Conservation (phyloP, 2,113 vertebrate genomes). For the Hystrix brachyura region DNA sequence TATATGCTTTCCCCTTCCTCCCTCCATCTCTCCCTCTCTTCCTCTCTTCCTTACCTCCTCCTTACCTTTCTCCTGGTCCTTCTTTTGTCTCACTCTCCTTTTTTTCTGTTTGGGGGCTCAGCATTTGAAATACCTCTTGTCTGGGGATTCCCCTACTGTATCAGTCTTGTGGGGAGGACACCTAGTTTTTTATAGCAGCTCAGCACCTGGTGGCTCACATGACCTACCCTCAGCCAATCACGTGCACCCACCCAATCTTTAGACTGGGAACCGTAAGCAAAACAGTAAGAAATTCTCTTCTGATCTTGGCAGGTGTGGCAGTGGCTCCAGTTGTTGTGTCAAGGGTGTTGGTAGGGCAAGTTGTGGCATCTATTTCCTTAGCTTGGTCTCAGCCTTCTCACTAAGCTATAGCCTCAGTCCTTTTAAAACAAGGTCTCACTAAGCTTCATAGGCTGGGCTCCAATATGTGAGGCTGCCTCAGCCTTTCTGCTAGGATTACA, state of each 20-base stretch:
- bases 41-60: not conserved
- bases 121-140: not conserved
- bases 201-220: not conserved
- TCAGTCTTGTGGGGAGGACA: not conserved
- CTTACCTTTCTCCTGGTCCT: too few relatives aligned
- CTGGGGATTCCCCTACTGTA: not conserved
- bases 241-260: not conserved
- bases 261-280: not conserved
- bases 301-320: not conserved
- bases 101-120: not conserved
- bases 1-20: not conserved
- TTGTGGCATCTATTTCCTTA: not conserved
- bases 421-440: not conserved
- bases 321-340: not conserved
- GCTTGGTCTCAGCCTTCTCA: not conserved
- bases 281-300: not conserved
- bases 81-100: not conserved
- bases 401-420: not conserved
- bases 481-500: not conserved
- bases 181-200: not conserved
- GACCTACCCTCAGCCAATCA: not conserved
- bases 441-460: not conserved
- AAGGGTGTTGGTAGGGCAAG: not conserved
- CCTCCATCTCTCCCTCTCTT: not conserved
- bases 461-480: not conserved